phyloP scores from a whole-genome alignment of 2,888 invertebrate species.

The Cheilosia pagana region DNA sequence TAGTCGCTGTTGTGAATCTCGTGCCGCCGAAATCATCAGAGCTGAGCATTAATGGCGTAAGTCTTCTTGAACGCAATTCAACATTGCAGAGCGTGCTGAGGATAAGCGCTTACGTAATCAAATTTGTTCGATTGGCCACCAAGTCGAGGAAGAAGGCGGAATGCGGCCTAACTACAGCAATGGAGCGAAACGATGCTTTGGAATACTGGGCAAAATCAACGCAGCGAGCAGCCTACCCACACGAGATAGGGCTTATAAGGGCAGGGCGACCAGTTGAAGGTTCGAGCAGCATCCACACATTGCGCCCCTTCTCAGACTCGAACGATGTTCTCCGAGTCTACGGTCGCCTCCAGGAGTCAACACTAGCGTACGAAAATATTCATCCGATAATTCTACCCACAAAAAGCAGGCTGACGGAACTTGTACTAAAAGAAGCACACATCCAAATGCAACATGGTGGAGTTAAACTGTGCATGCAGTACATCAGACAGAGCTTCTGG shows the following conservation, averaged over 20 bases:
- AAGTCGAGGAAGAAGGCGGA: background rate
- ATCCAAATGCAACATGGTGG: conserved; percentile 14
- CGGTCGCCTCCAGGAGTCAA: background rate
- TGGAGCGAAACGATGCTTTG: conserved; percentile 10
- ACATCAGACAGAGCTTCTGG: conserved; percentile 25
- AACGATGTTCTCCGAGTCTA: conserved; percentile 4
- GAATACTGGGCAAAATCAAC: conserved; percentile 4
- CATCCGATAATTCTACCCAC: conserved; percentile 25
- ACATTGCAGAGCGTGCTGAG: conserved; percentile 7
- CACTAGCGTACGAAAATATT: conserved; percentile 5
- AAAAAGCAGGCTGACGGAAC: conserved; percentile 18
- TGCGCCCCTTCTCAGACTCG: conserved; percentile 8
- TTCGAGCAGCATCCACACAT: conserved; percentile 7
- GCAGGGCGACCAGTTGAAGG: background rate
- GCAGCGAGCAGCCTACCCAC: background rate
- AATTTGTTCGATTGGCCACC: background rate
- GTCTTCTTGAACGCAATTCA: conserved; percentile 10
- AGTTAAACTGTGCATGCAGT: conserved; percentile 18
- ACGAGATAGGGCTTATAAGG: background rate
- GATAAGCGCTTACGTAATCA: background rate
- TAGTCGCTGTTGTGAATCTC: background rate
- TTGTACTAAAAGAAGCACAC: conserved; percentile 20
- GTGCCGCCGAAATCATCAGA: background rate
- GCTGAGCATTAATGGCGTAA: background rate
- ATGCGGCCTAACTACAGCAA: background rate